phyloP scores from a whole-genome alignment of 2,888 invertebrate species.

The Neuroscelio doddi region DNA sequence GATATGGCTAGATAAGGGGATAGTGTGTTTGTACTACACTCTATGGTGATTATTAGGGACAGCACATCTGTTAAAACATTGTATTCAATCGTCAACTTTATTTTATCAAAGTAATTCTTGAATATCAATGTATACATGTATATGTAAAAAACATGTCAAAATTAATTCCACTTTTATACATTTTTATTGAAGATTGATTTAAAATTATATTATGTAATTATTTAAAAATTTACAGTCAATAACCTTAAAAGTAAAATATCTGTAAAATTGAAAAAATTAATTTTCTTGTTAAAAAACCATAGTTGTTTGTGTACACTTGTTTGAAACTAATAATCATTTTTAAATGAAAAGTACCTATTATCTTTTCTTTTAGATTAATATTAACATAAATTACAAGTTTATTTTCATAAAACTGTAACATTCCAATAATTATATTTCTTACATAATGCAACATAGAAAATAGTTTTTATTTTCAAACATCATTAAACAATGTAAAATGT shows the following conservation, averaged over 20 bases:
- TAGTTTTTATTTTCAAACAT: not conserved
- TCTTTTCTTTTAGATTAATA: too few species aligned
- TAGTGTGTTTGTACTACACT: constrained; percentile 65
- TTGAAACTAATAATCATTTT: too few species aligned
- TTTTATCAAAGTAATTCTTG: constrained; percentile 35
- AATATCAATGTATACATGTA: not conserved
- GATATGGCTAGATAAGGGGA: constrained; percentile 56
- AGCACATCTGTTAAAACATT: constrained; percentile 68
- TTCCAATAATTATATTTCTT: not conserved
- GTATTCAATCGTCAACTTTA: constrained; percentile 54
- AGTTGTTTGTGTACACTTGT: too few species aligned
- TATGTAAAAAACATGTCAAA: too few species aligned
- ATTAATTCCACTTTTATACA: not conserved
- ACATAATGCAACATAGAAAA: not conserved
- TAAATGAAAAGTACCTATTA: too few species aligned
- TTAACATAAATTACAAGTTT: not conserved
- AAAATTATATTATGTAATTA: too few species aligned
- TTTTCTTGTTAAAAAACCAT: too few species aligned
- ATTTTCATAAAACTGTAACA: not conserved
- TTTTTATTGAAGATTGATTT: not conserved
- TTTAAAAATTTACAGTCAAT: too few species aligned
- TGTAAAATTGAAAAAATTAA: too few species aligned
- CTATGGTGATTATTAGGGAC: constrained; percentile 64
- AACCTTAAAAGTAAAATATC: too few species aligned
- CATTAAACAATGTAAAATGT: not conserved